Base-by-base conservation (phyloP, 2,113 vertebrate genomes). In the Archilochus colubris region DNA sequence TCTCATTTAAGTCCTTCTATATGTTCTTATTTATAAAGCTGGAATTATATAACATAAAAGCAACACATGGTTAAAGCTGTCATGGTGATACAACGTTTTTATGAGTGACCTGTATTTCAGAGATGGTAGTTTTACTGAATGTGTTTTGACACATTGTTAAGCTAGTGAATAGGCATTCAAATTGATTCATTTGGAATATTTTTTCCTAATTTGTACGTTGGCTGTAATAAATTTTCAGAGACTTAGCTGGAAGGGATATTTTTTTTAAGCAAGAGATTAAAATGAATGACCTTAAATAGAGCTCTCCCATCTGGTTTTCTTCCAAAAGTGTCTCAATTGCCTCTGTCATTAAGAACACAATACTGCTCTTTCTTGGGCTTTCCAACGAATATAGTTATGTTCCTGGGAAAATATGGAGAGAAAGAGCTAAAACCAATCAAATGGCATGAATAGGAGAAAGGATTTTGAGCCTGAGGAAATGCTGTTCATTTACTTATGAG, bases 331-430 rank as follows among this genome's bases (percentile, higher is more conserved):
- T 83, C 90, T 93, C 93, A 96, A 91, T 93, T 91, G 93, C 87
- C 74, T 94, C 91, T 94, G 90, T 91, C 94, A 96, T 95, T 96
- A 95, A 93, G 92, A 82, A 83, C 74, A 93, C 67, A 95, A 95
- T 93, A 69, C 95, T 72, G 84, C 91, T 93, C 93, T 96, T 96
- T 97, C 95, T 93, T 95, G 91, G 46, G 84, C 79, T 95, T 97
- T 86, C 88, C 80, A 95, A 91, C 8, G 24, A 97, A 95, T 96
- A 96, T 91, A 94, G 93, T 91, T 95, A 95, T 88, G 66, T 94
- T 97, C 94, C 94, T 86, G 58, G 95, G 96, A 97, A 96, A 95
- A 91, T 80, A 92, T 90, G 94, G 84, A 87, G 86, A 96, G 93
- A 97, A 95, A 97, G 93, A 89, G 66, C 88, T 87, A 93, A 75